Conservation (phyloP, 2,888 invertebrate genomes). For the Prostheceraeus crozeri region DNA sequence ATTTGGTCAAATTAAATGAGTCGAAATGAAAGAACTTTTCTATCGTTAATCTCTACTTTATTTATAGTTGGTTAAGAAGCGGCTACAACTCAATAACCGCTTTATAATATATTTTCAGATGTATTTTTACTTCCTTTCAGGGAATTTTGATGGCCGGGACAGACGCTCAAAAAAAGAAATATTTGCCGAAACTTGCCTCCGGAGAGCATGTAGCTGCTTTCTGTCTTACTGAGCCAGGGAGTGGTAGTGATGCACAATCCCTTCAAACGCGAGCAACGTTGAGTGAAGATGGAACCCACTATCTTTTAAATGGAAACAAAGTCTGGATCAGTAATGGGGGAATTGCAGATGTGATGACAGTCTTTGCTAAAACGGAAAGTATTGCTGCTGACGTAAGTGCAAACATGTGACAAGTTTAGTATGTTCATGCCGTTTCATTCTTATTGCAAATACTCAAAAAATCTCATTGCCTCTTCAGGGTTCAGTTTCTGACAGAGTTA, state of each 20-base stretch:
- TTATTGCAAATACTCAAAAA: too few species aligned
- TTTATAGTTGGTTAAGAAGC: too few species aligned
- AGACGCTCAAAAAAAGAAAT: slow-evolving; percentile 78
- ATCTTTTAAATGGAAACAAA: slow-evolving; percentile 86
- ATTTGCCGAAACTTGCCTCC: slow-evolving; percentile 77
- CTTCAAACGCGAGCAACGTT: slow-evolving; percentile 71
- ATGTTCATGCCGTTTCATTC: too few species aligned
- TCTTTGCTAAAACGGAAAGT: slow-evolving; percentile 75
- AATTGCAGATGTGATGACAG: slow-evolving; percentile 86
- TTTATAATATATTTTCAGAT: too few species aligned
- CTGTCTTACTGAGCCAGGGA: slow-evolving; percentile 79
- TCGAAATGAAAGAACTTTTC: too few species aligned
- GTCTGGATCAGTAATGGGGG: slow-evolving; percentile 92
- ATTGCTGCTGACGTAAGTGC: slow-evolving; percentile 42
- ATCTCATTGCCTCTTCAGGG: slow-evolving; percentile 44
- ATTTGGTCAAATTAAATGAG: too few species aligned
- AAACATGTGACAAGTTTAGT: neutral
- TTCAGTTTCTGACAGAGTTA: slow-evolving; percentile 65
- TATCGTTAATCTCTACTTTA: too few species aligned
- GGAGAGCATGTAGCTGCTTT: slow-evolving; percentile 80
- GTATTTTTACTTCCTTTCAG: too few species aligned
- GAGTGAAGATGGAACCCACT: slow-evolving; percentile 79
- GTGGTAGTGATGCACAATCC: slow-evolving; percentile 50
- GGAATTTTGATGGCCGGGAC: slow-evolving; percentile 84
- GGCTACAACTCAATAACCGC: too few species aligned